Base-by-base conservation (phyloP, 2,888 invertebrate species). In the Ichneumon xanthorius region DNA sequence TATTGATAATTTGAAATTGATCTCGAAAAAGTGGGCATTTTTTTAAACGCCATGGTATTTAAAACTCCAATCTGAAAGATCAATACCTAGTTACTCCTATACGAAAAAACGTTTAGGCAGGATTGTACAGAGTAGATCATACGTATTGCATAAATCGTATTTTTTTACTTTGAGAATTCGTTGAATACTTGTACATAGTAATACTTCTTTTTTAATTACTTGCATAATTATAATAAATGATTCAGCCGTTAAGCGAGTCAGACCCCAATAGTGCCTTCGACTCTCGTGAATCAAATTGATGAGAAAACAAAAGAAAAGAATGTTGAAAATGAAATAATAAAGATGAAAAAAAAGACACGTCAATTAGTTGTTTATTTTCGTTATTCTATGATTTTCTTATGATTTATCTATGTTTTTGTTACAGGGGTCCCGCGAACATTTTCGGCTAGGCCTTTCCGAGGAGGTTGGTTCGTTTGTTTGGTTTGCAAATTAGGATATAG, bases 391-490 rank as follows among this genome's bases (percentile, higher is more conserved):
- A 92, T 93, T 93, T 88, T 93, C 89, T 93, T 93, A 93, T 93
- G 91, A 92, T 93, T 93, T 92, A 91, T 91, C 92, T 90, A 92
- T 92, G 88, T 93, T 94, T 94, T 92, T 94, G 93, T 94, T 93
- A 90, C 93, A 94, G 93, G 93, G 91, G 91, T 91, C 91, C 92
- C 92, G 91, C 93, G 93, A 92, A 92, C 93, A 91, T 93, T 92
- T 92, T 92, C 93, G 90, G 90, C 93, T 92, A 93, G 93, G 93
- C 93, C 93, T 92, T 93, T 92, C 92, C 92, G 93, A 92, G 93
- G 93, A 93, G 93, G 93, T 93, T 93, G 91, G 93, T 94, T 93
- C 92, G 90, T 92, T 93, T 92, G 90, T 92, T 93, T 92, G 91
- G 90, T 92, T 93, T 92, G 91, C 91, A 92, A 92, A 87, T 92